These are phyloP conservation scores for Yponomeuta cagnagella DNA, from an alignment of 2,888 invertebrate species.

Conservation along the genomic window DNA sequence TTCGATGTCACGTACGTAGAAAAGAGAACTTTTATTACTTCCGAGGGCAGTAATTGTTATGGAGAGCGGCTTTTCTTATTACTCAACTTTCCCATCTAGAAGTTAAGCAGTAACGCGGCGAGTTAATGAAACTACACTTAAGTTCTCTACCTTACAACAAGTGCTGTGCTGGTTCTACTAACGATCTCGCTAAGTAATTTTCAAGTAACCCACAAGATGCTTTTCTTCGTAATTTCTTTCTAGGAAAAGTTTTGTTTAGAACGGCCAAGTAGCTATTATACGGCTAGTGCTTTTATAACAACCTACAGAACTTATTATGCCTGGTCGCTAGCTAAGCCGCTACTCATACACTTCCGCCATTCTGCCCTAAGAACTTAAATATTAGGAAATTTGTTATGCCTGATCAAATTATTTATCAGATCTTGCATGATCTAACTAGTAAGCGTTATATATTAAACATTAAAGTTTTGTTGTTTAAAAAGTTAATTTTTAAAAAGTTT, in stretches of 20 bases:
- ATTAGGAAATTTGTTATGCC: too few species aligned
- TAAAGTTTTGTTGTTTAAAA: too few species aligned
- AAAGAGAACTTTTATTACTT: constrained; percentile 70
- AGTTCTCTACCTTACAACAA: constrained; percentile 11
- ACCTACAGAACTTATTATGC: too few species aligned
- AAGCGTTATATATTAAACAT: too few species aligned
- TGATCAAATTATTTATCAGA: too few species aligned
- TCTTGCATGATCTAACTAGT: too few species aligned
- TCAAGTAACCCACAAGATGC: neutral
- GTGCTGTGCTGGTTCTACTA: constrained; percentile 22
- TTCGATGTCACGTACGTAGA: constrained; percentile 60
- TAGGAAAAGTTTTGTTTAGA: neutral
- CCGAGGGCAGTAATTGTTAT: constrained; percentile 64
- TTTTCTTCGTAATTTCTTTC: neutral
- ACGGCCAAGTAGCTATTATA: neutral
- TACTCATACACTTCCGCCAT: too few species aligned
- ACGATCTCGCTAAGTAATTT: constrained; percentile 15
- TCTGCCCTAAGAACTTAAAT: too few species aligned
- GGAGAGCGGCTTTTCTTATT: constrained; percentile 58
- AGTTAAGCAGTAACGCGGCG: constrained; percentile 36
- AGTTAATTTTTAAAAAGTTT: too few species aligned
- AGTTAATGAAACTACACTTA: constrained; percentile 35
- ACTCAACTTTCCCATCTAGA: constrained; percentile 49
- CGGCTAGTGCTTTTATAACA: neutral
- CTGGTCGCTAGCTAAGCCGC: too few species aligned